Base-by-base conservation (phyloP, 2,113 vertebrate genomes). In the Chloroceryle aenea region DNA sequence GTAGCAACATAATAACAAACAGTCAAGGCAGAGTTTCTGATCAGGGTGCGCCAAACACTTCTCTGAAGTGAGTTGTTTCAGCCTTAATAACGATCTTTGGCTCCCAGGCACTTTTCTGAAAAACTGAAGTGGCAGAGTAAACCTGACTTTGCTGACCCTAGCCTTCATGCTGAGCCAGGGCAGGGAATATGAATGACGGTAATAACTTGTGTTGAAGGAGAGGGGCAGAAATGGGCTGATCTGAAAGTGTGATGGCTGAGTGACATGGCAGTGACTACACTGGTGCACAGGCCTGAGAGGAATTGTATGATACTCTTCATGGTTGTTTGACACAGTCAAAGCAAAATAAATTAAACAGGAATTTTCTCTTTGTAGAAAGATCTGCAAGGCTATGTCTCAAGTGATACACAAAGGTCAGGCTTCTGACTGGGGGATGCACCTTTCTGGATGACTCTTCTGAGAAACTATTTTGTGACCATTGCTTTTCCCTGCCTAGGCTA, bases 291-390 rank as follows among this genome's bases (percentile, higher is more conserved):
- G 8, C 55, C 68, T 7, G 6, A 0, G 1, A 10, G 11, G 23
- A 52, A 29, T 8, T 22, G 21, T 2, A 1, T 4, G 1, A 27
- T 7, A 5, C 2, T 14, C 14, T 42, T 25, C 1, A 1, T 8
- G 4, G 47, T 2, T 29, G 20, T 55, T 34, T 14, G 25, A 14
- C 23, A 15, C 8, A 16, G 26, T 7, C 6, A 55, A 66, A 73
- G 12, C 12, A 63, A 47, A 68, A 23, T 12, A 42, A 42, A 53
- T 23, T 17, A 26, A 45, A 63, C 2, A 13, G 7, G 22, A 42
- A 3, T 17, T 56, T 64, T 53, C 63, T 48, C 25, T 40, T 62
- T 55, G 10, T 32, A 20, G 12, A 9, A 53, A 72, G 27, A 17
- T 23, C 8, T 62, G n/a, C 59, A 62, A 11, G 4, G 15, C 7